Base-by-base conservation (phyloP, 1,140 invertebrate species). In the Drosophila pseudoananassae region DNA sequence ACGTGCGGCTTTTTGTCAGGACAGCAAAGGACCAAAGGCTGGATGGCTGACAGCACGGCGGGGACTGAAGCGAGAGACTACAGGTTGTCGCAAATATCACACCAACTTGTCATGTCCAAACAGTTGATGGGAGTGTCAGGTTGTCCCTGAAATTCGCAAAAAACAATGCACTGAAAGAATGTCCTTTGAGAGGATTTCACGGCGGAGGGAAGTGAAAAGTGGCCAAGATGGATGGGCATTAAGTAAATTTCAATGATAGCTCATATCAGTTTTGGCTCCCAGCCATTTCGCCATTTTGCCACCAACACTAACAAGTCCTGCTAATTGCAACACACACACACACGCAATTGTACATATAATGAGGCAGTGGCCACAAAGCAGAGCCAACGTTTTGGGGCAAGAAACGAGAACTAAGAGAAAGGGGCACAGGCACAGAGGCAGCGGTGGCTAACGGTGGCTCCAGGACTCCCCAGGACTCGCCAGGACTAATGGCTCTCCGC, bases 61-160 rank as follows among this genome's bases (percentile, higher is more conserved):
- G 33, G 10, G 9, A 33, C 8, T 33, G 31, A 8, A 9, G 9
- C 8, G 31, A 8, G 61, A 25, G 43, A 68, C 71, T 66, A 85
- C 74, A 87, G 71, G 75, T 76, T 88, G 83, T 78, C 53, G 83
- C 83, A 87, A 87, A 82, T 88, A 78, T 88, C 78, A 78, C 83
- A 88, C 71, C 84, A 88, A 88, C 76, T 88, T 83, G 83, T 88
- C 83, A 88, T 88, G 83, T 88, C 84, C 83, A 78, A 74, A 88
- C 76, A 88, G 83, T 88, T 88, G 80, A 88, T 88, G 78, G 72
- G 51, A 73, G 75, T 88, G 82, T 87, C 78, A 88, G 46, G 45
- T 29, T 60, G 51, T n/a, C 20, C 36, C 29, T 43, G 40, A 17
- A 10, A 45, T 10, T 33, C 40, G 25, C 27, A 27, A 27, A 31